phyloP scores from a whole-genome alignment of 2,113 vertebrate species.

The Actenoides lindsayi region DNA sequence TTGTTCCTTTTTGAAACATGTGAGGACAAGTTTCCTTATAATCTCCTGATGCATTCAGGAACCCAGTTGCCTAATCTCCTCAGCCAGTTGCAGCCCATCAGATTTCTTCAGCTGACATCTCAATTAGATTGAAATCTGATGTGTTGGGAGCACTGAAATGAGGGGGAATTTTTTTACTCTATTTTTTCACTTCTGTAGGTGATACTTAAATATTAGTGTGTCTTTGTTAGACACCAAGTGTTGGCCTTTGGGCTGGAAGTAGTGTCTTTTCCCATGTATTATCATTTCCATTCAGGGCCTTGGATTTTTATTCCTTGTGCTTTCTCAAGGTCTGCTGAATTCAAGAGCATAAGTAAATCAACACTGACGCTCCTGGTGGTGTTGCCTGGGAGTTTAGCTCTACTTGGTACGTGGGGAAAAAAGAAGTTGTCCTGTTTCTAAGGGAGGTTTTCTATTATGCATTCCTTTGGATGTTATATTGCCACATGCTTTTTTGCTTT shows the following conservation, averaged over 20 bases:
- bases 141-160: background rate
- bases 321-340: slow-evolving; percentile 5
- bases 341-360: background rate
- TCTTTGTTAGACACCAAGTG: background rate
- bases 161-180: background rate
- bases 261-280: background rate
- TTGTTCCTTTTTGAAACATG: background rate
- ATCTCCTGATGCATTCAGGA: background rate
- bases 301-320: slow-evolving; percentile 1
- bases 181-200: background rate
- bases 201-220: background rate
- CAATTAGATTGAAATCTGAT: background rate
- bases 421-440: background rate
- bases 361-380: background rate
- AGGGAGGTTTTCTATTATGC: background rate
- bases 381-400: background rate
- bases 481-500: slow-evolving; percentile 2
- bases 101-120: background rate
- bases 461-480: slow-evolving; percentile 18
- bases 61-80: background rate
- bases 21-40: background rate
- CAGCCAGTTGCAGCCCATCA: background rate
- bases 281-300: background rate
- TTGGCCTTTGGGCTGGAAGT: background rate
- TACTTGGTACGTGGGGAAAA: background rate